Percentiles rank a stretch among this genome's conserved stretches.
These are phyloP conservation scores for Trematomus bernacchii DNA, from an alignment of 2,797 vertebrate genomes.

Conservation along the genomic window DNA sequence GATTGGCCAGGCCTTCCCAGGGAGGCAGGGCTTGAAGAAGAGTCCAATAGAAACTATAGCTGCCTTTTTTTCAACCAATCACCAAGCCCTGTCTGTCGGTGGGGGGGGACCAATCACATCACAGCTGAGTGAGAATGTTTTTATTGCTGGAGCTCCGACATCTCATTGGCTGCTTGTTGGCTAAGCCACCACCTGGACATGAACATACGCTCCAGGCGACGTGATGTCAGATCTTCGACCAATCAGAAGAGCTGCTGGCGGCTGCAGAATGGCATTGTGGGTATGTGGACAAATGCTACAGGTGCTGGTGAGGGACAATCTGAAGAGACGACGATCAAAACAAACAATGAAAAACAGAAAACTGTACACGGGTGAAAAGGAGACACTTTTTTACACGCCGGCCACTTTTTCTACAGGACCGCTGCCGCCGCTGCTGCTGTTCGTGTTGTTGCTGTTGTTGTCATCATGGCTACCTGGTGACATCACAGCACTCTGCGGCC, in stretches of 20 bases:
- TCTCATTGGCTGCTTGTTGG: slow-evolving; percentile 28
- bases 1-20: not conserved
- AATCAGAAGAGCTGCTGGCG: slow-evolving; percentile 39
- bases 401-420: slow-evolving; percentile 79
- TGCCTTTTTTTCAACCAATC: slow-evolving; percentile 73
- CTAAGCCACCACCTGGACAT: slow-evolving; percentile 9
- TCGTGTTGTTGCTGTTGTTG: slow-evolving; percentile 56
- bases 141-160: slow-evolving; percentile 62
- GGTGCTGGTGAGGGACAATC: slow-evolving; percentile 71
- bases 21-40: slow-evolving; percentile 28
- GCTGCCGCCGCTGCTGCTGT: slow-evolving; percentile 35
- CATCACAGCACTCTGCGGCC: slow-evolving; percentile 79
- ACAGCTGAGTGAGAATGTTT: slow-evolving; percentile 24
- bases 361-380: slow-evolving; percentile 1
- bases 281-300: slow-evolving; percentile 46
- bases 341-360: slow-evolving; percentile 22
- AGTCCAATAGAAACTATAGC: slow-evolving; percentile 78
- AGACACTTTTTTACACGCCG: slow-evolving; percentile 67
- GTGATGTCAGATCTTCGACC: slow-evolving; percentile 43
- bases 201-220: slow-evolving; percentile 29
- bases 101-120: slow-evolving; percentile 58
- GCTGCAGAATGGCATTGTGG: slow-evolving; percentile 23
- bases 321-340: slow-evolving; percentile 44
- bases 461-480: slow-evolving; percentile 80
- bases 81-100: slow-evolving; percentile 46